phyloP scores from a whole-genome alignment of 2,888 invertebrate species.

The Physocephala rufipes region DNA sequence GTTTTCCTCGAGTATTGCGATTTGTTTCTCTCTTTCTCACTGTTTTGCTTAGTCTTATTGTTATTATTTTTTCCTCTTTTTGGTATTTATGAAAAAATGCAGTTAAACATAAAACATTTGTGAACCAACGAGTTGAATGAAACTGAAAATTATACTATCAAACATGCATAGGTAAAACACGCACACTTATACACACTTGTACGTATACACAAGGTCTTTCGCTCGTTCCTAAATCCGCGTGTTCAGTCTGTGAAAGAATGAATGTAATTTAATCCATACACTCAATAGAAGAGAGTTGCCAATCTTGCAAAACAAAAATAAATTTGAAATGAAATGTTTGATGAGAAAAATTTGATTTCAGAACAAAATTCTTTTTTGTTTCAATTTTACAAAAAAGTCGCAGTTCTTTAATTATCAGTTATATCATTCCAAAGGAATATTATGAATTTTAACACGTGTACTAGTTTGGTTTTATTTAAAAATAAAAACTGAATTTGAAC shows the following conservation, averaged over 20 bases:
- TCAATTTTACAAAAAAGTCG: neutral
- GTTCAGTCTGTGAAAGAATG: neutral
- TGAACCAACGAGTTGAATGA: conserved; percentile 20
- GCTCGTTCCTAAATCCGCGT: neutral
- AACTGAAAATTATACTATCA: conserved; percentile 10
- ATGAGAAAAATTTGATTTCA: neutral
- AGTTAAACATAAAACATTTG: neutral
- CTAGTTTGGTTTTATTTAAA: neutral
- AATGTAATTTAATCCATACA: conserved; percentile 13
- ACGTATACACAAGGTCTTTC: neutral
- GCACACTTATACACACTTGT: too few species aligned
- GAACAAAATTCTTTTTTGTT: neutral
- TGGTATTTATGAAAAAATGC: neutral
- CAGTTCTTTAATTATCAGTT: neutral
- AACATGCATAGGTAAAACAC: too few species aligned
- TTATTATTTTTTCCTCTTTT: neutral
- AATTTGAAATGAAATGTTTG: neutral
- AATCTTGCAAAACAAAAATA: neutral
- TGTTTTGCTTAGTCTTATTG: neutral
- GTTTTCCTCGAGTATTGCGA: neutral
- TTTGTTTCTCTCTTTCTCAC: neutral
- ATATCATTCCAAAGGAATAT: too few species aligned
- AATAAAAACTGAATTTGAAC: neutral
- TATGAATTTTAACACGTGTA: neutral
- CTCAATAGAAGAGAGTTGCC: neutral